Base-by-base conservation (phyloP, 2,888 invertebrate species). In the Andrena bucephala region DNA sequence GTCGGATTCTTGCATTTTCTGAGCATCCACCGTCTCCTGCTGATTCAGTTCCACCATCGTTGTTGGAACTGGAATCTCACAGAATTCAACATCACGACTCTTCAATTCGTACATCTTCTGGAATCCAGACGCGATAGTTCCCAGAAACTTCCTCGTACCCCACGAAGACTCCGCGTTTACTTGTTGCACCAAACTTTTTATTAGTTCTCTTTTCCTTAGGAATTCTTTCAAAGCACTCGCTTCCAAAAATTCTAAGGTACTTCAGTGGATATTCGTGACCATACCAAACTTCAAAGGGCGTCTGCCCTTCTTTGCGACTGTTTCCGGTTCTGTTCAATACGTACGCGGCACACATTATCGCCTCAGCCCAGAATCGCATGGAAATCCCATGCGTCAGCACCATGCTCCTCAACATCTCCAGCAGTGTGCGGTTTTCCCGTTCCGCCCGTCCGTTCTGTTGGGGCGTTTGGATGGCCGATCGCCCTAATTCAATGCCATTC, bases 401-500 rank as follows among this genome's bases (percentile, higher is more conserved):
- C 83, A 80, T 83, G 2, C 60, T 71, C 24, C 72, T 65, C 20
- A 72, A 52, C 67, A 67, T 71, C 20, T 80, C 79, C 7, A 80
- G 27, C 2, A 83, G 2, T 0, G 27, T 54, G 0, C 75, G 75
- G 42, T 83, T 83, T 31, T 75, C 72, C 1, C 71, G 52, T 29
- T 83, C 57, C 36, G 83, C 72, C 42, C 72, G 13, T 3, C 80
- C 68, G 50, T 81, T 81, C 60, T 81, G 70, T 24, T 76, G 75
- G 7, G 75, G 62, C 10, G 75, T 71, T 24, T 80, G 59, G 42
- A 65, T 31, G 29, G 75, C 66, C 0, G 75, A 70, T n/a, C 67
- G 31, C 33, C 70, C 70, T 6, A 75, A 13, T 7, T 79, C 59
- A 8, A 75, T 75, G 2, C 62, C 74, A 57, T 69, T 52, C n/a